These are phyloP conservation scores for Drosophila oshimai DNA, from an alignment of 1,140 invertebrate species.

Conservation along the genomic window DNA sequence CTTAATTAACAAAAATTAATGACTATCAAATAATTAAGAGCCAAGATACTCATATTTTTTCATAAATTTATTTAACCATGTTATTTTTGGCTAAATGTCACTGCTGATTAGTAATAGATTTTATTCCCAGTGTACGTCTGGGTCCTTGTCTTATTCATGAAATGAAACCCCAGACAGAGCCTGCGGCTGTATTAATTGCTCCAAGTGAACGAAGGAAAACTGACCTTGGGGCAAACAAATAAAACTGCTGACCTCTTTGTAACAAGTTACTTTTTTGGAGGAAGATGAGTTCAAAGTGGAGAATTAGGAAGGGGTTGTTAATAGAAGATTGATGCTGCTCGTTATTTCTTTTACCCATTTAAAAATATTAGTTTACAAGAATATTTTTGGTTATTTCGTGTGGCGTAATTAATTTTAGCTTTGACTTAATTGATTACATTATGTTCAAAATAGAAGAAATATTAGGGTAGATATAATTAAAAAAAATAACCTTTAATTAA, in stretches of 20 bases:
- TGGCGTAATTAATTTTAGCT: too few species aligned
- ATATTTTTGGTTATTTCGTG: neutral
- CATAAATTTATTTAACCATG: too few species aligned
- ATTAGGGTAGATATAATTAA: neutral
- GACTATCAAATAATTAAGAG: too few species aligned
- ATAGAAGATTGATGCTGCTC: neutral
- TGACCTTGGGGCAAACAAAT: conserved; percentile 27
- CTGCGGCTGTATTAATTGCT: conserved; percentile 40
- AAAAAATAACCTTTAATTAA: neutral
- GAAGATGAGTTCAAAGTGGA: neutral
- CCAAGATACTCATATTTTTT: too few species aligned
- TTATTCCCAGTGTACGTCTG: conserved; percentile 3
- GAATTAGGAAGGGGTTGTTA: neutral
- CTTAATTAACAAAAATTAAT: too few species aligned
- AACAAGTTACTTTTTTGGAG: conserved; percentile 18
- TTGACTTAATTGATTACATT: too few species aligned
- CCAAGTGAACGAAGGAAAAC: conserved; percentile 3
- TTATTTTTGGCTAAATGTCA: too few species aligned
- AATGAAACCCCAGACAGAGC: conserved; percentile 35
- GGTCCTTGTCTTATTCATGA: conserved; percentile 30
- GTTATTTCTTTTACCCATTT: neutral
- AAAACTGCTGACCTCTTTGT: conserved; percentile 17
- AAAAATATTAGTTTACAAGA: neutral
- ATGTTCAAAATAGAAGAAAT: neutral
- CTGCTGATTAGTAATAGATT: neutral